Conservation (phyloP, 2,888 invertebrate species). For the Drosophila putrida region DNA sequence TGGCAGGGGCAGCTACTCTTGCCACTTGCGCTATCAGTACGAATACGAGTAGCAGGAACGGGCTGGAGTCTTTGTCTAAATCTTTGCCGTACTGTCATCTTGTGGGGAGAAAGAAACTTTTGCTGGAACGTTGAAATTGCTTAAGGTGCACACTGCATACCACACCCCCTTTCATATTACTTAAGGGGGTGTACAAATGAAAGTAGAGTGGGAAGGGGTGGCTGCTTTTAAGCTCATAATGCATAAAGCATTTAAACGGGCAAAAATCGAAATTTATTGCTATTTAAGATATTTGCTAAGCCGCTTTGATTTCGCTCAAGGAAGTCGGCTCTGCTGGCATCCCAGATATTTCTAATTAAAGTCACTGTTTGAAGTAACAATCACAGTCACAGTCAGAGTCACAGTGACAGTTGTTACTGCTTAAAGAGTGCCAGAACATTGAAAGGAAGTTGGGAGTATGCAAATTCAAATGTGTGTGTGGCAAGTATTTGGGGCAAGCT, state of each 20-base stretch:
- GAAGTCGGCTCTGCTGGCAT: conserved; percentile 32
- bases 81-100: conserved; percentile 69
- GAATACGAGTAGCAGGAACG: conserved; percentile 44
- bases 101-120: conserved; percentile 53
- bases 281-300: conserved; percentile 82
- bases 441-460: conserved; percentile 44
- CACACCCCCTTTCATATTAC: conserved; percentile 25
- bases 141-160: conserved; percentile 69
- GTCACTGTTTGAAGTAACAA: background rate
- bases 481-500: conserved; percentile 4
- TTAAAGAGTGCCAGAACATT: conserved; percentile 8
- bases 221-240: conserved; percentile 82
- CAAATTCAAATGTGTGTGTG: conserved; percentile 50
- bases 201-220: conserved; percentile 8
- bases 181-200: conserved; percentile 13
- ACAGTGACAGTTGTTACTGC: background rate
- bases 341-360: conserved; percentile 56
- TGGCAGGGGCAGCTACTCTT: conserved; percentile 35
- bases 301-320: conserved; percentile 51
- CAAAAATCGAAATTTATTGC: conserved; percentile 85
- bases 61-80: conserved; percentile 70
- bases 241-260: conserved; percentile 85
- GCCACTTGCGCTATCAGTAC: conserved; percentile 63
- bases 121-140: conserved; percentile 75
- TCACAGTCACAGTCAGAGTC: conserved; percentile 1